Evolutionary conservation across 2,797 vertebrate genomes (phyloP), one percentile per base, ranked within the genome.

Genomic region (Odontamblyopus rebecca): DNA sequence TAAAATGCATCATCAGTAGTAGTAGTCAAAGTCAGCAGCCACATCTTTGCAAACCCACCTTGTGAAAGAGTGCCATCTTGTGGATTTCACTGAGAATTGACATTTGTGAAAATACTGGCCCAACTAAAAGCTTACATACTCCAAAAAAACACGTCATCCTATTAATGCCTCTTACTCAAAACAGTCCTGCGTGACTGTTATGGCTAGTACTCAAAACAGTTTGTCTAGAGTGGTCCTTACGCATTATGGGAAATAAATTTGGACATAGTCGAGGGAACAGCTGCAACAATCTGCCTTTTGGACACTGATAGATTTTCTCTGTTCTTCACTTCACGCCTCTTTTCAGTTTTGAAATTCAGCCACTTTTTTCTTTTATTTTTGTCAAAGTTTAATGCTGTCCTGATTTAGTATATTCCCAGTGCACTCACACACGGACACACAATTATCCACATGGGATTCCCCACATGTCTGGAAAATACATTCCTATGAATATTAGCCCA

Each of bases 251-350:
- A 76, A 86, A 84, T 82, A 50, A 51, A 81, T 88, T 89, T 89
- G 75, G 79, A 78, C 82, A 84, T 84, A 79, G 76, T 78, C 80
- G 75, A 83, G 77, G 71, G 82, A 91, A 87, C 89, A 90, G 89
- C 86, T 91, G 89, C 86, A 75, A 68, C 56, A 1, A 50, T 82
- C 82, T 86, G 85, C 74, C 74, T 75, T 30, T 44, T 74, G 75
- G 78, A 74, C 57, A 82, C 80, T 86, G 79, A 85, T 74, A 85
- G 72, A 84, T 80, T 78, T 85, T 78, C 67, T 68, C 62, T 78
- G 59, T 23, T 64, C 70, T 72, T 74, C 76, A 69, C 77, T 74
- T 70, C n/a, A 5, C 38, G 79, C 54, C 9, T 73, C 29, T 69
- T 64, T 56, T 48, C 61, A 18, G 19, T 73, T 56, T 68, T 19